phyloP scores from a whole-genome alignment of 2,888 invertebrate genomes.

The Cheilosia grossa region DNA sequence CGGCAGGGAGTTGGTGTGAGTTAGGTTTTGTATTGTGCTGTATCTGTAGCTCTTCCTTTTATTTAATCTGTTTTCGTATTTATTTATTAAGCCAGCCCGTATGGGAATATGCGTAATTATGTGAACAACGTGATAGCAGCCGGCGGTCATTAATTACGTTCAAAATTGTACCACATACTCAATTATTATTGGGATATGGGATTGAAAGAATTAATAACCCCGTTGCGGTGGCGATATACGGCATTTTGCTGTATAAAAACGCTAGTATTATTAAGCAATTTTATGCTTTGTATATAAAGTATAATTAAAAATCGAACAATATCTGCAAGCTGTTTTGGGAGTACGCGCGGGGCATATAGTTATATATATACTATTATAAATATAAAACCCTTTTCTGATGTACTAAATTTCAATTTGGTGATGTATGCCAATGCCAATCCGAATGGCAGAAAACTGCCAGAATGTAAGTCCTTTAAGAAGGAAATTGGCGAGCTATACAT shows the following conservation, averaged over 20 bases:
- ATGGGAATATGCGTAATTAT: slow-evolving; percentile 52
- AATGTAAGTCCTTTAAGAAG: too few species aligned
- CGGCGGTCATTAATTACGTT: slow-evolving; percentile 51
- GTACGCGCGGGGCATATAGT: too few species aligned
- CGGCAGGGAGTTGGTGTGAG: slow-evolving; percentile 2
- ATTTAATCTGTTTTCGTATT: slow-evolving; percentile 13
- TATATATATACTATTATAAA: too few species aligned
- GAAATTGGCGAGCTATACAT: too few species aligned
- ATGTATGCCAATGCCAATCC: too few species aligned
- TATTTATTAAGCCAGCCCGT: slow-evolving; percentile 23
- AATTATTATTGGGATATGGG: slow-evolving; percentile 15
- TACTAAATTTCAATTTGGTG: too few species aligned
- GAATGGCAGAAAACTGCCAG: too few species aligned
- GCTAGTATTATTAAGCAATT: too few species aligned
- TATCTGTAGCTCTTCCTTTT: slow-evolving; percentile 4
- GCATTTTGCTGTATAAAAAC: background rate
- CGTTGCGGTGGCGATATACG: slow-evolving; percentile 1
- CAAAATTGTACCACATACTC: slow-evolving; percentile 34
- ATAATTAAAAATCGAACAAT: too few species aligned
- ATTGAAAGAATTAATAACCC: slow-evolving; percentile 35
- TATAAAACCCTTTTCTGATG: too few species aligned
- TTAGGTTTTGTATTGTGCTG: slow-evolving; percentile 31
- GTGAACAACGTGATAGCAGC: slow-evolving; percentile 33
- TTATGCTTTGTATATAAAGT: too few species aligned
- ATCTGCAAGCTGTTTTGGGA: too few species aligned